Evolutionary conservation across 1,140 invertebrate genomes (phyloP).

Genomic region (Pseudomyrmex flavicornis): DNA sequence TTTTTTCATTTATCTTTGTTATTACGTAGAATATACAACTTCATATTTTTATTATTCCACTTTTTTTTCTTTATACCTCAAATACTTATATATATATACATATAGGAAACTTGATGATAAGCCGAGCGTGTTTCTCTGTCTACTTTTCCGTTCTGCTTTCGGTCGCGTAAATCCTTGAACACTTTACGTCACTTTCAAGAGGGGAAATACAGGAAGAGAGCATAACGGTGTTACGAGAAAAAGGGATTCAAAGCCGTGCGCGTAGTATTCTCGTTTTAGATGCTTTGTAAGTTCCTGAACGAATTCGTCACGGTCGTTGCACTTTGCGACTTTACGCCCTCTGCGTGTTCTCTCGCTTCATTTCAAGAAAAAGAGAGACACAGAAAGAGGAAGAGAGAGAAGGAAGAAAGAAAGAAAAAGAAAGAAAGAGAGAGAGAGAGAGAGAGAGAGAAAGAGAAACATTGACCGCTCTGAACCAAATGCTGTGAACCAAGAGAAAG

Average conservation of each 20-base stretch:
- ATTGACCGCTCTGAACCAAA: constrained; percentile 3
- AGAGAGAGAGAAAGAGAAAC: constrained; percentile 19
- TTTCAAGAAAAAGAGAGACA: not conserved
- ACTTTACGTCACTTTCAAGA: constrained; percentile 20
- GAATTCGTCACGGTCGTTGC: constrained; percentile 70
- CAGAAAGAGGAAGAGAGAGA: no score
- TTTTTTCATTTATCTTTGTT: not conserved
- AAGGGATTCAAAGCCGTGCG: constrained; percentile 27
- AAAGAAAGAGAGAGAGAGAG: not conserved
- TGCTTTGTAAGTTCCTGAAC: constrained; percentile 49
- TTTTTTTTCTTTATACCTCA: no score
- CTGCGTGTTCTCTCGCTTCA: not conserved
- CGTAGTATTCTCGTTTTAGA: constrained; percentile 31
- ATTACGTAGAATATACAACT: not conserved
- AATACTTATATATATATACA: no score
- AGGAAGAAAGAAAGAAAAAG: no score
- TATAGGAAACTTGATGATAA: no score
- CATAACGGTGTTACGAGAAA: constrained; percentile 58
- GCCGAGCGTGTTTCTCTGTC: not conserved
- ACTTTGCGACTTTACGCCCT: constrained; percentile 49
- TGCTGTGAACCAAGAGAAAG: constrained; percentile 1
- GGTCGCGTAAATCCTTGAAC: constrained; percentile 17
- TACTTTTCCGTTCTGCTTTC: not conserved
- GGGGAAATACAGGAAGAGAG: constrained; percentile 48
- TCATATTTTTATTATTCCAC: no score